Evolutionary conservation across 2,797 vertebrate species (phyloP).

Genomic region (Pterois miles): DNA sequence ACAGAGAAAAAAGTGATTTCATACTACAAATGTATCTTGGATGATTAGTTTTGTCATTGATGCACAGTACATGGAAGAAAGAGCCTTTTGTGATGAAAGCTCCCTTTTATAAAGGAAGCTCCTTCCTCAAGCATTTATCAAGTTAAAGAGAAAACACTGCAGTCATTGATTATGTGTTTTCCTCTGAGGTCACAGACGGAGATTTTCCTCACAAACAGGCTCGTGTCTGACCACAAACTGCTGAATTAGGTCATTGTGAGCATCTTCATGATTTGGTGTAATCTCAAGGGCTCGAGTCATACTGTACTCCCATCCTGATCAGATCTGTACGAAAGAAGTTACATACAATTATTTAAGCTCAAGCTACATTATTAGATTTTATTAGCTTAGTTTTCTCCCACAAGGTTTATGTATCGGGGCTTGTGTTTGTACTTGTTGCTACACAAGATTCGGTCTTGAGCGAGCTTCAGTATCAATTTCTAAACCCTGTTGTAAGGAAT

Average conservation of each 20-base stretch:
- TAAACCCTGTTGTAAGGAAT: background rate
- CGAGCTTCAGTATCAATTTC: background rate
- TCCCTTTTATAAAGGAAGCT: conserved; percentile 15
- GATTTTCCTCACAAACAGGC: conserved; percentile 12
- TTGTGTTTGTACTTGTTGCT: background rate
- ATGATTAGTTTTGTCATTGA: background rate
- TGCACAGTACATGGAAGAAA: background rate
- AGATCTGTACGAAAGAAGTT: background rate
- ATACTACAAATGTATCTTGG: background rate
- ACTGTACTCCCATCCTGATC: background rate
- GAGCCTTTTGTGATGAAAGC: background rate
- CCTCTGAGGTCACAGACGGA: conserved; percentile 24
- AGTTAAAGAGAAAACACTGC: conserved; percentile 7
- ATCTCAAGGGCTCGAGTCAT: background rate
- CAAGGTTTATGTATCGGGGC: background rate
- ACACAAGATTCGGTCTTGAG: background rate
- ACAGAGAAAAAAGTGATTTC: background rate
- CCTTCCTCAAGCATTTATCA: background rate
- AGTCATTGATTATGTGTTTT: conserved; percentile 35
- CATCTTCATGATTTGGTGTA: background rate
- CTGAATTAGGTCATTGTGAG: conserved; percentile 17
- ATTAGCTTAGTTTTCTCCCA: background rate
- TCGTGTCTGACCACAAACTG: conserved; percentile 37
- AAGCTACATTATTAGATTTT: background rate
- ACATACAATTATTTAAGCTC: background rate